Conservation (phyloP, 2,888 invertebrate species). For the Hydrotaea cyrtoneurina region DNA sequence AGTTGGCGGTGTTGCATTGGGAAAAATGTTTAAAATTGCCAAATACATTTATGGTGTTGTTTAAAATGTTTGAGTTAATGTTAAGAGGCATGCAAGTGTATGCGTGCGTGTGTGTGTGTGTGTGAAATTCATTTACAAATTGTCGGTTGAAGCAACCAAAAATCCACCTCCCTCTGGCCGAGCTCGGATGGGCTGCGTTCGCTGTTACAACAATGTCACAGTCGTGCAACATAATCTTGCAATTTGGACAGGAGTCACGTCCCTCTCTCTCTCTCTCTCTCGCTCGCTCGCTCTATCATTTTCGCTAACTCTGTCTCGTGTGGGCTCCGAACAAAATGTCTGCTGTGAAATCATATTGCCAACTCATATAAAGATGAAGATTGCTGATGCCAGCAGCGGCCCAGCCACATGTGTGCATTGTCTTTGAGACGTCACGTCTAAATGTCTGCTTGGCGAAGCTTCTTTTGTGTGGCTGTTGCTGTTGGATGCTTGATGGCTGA, state of each 20-base stretch:
- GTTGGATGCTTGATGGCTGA: not conserved
- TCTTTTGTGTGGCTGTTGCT: slow-evolving; percentile 50
- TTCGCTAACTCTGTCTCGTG: not conserved
- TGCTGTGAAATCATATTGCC: not conserved
- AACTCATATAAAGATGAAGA: not conserved
- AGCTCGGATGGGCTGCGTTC: not conserved
- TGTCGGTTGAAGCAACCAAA: slow-evolving; percentile 55
- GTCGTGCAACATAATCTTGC: slow-evolving; percentile 48
- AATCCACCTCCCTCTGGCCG: not conserved
- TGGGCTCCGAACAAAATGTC: not conserved
- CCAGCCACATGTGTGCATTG: not conserved
- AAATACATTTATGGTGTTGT: slow-evolving; percentile 59
- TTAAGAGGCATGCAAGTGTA: slow-evolving; percentile 28
- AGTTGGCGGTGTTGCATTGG: not conserved
- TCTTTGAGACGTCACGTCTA: slow-evolving; percentile 62
- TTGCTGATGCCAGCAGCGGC: too few species aligned
- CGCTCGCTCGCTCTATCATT: not conserved
- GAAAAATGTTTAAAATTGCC: slow-evolving; percentile 62
- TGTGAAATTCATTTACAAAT: slow-evolving; percentile 77
- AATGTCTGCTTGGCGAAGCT: slow-evolving; percentile 55
- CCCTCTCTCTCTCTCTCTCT: not conserved
- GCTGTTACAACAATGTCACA: slow-evolving; percentile 55
- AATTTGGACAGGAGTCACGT: slow-evolving; percentile 35
- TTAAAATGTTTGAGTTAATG: slow-evolving; percentile 56
- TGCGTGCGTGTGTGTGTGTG: slow-evolving; percentile 47